Conservation (phyloP, 2,797 vertebrate species). For the Rhadinocentrus ornatus region DNA sequence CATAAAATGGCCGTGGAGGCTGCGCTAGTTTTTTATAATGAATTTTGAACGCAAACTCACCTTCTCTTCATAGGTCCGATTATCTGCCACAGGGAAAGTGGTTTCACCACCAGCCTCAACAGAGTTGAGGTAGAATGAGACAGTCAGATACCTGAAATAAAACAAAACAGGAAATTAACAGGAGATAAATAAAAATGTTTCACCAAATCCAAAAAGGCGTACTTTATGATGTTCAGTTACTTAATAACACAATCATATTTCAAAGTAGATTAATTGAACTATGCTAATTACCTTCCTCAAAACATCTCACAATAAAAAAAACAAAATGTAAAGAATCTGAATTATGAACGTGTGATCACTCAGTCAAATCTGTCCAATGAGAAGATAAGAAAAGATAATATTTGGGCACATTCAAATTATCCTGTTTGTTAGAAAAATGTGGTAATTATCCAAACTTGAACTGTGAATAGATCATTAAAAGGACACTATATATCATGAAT, state of each 20-base stretch:
- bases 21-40: background rate
- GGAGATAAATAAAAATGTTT: too few relatives aligned
- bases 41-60: conserved; percentile 72
- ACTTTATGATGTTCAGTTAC: background rate
- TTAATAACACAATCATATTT: background rate
- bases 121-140: conserved; percentile 93
- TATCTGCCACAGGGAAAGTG: conserved; percentile 95
- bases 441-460: background rate
- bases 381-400: too few relatives aligned
- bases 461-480: background rate
- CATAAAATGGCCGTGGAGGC: background rate
- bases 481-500: background rate
- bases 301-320: background rate
- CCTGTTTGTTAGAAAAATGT: too few relatives aligned
- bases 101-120: conserved; percentile 92
- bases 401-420: too few relatives aligned
- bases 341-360: too few relatives aligned
- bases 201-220: background rate
- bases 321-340: background rate
- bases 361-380: too few relatives aligned
- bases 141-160: conserved; percentile 88
- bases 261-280: conserved; percentile 1
- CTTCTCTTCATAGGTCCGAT: conserved; percentile 94
- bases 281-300: background rate
- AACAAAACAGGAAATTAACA: conserved; percentile 10